phyloP scores from a whole-genome alignment of 2,888 invertebrate genomes.

The Griposia aprilina region DNA sequence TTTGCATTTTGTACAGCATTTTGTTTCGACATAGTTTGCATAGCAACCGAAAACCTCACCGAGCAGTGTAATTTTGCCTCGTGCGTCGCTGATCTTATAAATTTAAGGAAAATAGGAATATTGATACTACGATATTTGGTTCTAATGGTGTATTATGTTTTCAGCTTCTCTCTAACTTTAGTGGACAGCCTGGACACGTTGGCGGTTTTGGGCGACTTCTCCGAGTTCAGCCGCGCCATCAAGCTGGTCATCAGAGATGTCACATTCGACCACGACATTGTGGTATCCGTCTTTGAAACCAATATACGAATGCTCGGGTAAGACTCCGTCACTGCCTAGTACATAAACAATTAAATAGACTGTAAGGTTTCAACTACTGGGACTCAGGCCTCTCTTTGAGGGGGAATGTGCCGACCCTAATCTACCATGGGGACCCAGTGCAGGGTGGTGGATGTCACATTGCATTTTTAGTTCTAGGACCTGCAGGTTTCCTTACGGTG shows the following conservation, averaged over 20 bases:
- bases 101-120: neutral
- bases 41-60: neutral
- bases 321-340: constrained; percentile 69
- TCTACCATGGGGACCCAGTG: too few relatives aligned
- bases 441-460: neutral
- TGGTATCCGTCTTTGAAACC: constrained; percentile 99
- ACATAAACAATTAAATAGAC: neutral
- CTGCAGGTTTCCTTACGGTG: neutral
- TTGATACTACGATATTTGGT: too few relatives aligned
- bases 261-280: constrained; percentile 97
- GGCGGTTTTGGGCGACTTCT: constrained; percentile 96
- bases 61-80: neutral
- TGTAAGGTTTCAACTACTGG: neutral
- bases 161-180: constrained; percentile 98
- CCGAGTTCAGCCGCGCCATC: constrained; percentile 98
- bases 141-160: constrained; percentile 67
- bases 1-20: neutral
- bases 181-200: constrained; percentile 98
- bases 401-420: too few relatives aligned
- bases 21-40: neutral
- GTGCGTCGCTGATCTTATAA: neutral
- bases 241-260: constrained; percentile 96
- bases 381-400: neutral
- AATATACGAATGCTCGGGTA: constrained; percentile 99
- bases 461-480: neutral